Conservation (phyloP, 2,113 vertebrate species). For the Bubo blakistoni region DNA sequence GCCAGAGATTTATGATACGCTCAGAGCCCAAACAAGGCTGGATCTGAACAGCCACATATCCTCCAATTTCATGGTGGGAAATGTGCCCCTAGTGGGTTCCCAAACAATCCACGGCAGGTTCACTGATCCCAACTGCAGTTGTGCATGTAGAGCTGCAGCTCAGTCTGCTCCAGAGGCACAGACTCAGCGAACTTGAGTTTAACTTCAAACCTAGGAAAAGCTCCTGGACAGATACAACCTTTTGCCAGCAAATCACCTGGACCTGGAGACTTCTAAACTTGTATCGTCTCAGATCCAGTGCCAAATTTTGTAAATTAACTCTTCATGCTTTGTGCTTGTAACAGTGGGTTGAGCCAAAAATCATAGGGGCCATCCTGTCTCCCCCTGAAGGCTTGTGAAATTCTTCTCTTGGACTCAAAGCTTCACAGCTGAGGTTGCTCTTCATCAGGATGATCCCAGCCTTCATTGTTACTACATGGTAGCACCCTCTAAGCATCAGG, state of each 20-base stretch:
- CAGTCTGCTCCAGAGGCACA: background rate
- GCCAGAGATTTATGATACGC: background rate
- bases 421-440: background rate
- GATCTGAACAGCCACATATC: slow-evolving; percentile 9
- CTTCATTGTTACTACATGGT: background rate
- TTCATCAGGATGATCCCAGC: background rate
- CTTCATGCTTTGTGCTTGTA: background rate
- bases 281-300: background rate
- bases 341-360: background rate
- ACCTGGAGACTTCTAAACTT: background rate
- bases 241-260: background rate
- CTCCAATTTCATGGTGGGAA: background rate
- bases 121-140: background rate
- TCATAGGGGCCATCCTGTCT: background rate
- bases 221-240: background rate
- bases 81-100: background rate
- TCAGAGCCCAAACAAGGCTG: slow-evolving; percentile 30
- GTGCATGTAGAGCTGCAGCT: background rate
- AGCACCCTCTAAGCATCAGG: background rate
- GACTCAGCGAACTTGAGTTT: background rate
- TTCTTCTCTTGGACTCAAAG: background rate
- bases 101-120: background rate
- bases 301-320: background rate
- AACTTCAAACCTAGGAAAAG: background rate
- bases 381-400: background rate